Conservation (phyloP, 2,797 vertebrate species). For the Buphagus erythrorhynchus region DNA sequence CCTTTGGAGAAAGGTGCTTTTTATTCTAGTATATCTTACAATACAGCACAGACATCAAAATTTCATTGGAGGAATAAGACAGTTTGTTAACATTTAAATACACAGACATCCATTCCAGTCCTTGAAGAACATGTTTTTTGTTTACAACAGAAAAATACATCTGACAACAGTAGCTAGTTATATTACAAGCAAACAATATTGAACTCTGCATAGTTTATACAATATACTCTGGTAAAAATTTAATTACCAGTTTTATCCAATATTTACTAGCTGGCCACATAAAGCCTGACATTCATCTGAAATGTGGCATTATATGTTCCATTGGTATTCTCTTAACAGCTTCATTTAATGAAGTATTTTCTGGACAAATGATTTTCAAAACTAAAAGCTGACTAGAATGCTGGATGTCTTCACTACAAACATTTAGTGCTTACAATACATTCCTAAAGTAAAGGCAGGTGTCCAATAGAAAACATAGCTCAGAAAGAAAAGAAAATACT, state of each 20-base stretch:
- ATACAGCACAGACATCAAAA: slow-evolving; percentile 80
- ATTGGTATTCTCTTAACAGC: slow-evolving; percentile 80
- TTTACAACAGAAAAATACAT: slow-evolving; percentile 94
- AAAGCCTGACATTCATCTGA: slow-evolving; percentile 97
- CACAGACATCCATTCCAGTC: slow-evolving; percentile 83
- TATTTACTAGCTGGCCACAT: slow-evolving; percentile 90
- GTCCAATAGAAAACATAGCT: slow-evolving; percentile 81
- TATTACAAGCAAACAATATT: slow-evolving; percentile 93
- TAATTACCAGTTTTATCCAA: slow-evolving; percentile 88
- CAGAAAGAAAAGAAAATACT: slow-evolving; percentile 78
- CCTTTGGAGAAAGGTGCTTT: slow-evolving; percentile 81
- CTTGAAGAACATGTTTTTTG: slow-evolving; percentile 88
- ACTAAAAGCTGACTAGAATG: slow-evolving; percentile 78
- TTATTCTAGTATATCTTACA: slow-evolving; percentile 78
- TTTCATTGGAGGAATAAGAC: slow-evolving; percentile 78
- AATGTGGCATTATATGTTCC: slow-evolving; percentile 84
- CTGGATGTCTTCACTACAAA: slow-evolving; percentile 81
- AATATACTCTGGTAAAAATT: slow-evolving; percentile 88
- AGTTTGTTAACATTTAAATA: slow-evolving; percentile 86
- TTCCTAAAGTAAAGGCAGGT: slow-evolving; percentile 91
- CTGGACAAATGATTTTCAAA: slow-evolving; percentile 80
- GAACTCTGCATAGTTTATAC: slow-evolving; percentile 96
- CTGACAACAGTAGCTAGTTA: slow-evolving; percentile 92
- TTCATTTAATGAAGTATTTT: slow-evolving; percentile 68
- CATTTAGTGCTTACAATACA: slow-evolving; percentile 79